Evolutionary conservation across 1,140 invertebrate genomes (phyloP).

Genomic region (Eriosoma lanigerum): DNA sequence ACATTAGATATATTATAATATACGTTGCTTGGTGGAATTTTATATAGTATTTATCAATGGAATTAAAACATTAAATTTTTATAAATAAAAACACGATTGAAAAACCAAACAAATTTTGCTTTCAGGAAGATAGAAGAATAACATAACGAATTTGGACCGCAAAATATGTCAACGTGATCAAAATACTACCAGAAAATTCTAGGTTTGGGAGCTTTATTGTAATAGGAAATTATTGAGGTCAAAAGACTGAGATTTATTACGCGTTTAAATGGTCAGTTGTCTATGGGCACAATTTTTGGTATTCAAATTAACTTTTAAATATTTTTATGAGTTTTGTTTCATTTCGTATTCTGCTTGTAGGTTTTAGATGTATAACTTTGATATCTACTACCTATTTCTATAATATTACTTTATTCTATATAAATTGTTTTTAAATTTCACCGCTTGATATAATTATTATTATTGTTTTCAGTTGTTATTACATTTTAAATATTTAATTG

Average conservation of each 20-base stretch:
- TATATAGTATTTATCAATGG: not conserved
- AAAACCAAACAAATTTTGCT: constrained; percentile 49
- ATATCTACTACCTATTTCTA: not conserved
- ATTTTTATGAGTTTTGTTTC: constrained; percentile 27
- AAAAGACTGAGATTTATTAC: constrained; percentile 51
- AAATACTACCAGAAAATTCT: constrained; percentile 37
- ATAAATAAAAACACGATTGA: constrained; percentile 37
- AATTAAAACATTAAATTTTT: constrained; percentile 15
- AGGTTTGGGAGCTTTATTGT: constrained; percentile 39
- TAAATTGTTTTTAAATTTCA: not conserved
- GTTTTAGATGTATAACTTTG: not conserved
- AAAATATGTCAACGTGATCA: constrained; percentile 47
- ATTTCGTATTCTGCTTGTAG: not conserved
- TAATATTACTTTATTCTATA: not conserved
- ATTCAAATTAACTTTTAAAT: constrained; percentile 26
- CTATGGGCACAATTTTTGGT: constrained; percentile 34
- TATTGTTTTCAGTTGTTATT: not conserved
- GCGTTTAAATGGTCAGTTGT: constrained; percentile 41
- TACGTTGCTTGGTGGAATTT: constrained; percentile 43
- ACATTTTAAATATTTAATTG: not conserved
- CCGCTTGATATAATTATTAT: constrained; percentile 4
- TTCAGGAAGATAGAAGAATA: constrained; percentile 51
- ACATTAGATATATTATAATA: not conserved
- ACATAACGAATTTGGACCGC: constrained; percentile 27
- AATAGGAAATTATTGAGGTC: constrained; percentile 45